Evolutionary conservation across 2,113 vertebrate genomes (phyloP), one percentile per base, ranked within the genome.

Genomic region (Zapornia atra): DNA sequence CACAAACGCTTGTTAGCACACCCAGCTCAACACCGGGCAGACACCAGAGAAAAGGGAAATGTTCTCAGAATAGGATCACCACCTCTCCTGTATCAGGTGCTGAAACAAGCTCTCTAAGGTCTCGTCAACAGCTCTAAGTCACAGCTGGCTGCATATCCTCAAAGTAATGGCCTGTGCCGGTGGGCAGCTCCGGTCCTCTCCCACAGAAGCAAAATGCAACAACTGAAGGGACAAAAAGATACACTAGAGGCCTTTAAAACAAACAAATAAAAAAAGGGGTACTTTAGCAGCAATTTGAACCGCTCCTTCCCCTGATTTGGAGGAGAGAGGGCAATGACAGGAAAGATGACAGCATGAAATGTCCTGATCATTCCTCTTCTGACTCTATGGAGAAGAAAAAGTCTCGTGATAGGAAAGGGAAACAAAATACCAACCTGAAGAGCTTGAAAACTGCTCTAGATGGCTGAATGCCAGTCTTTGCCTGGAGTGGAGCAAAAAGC

Each of bases 101-200:
- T 87, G 78, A 69, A 31, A 92, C 29, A 92, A 82, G 44, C 57
- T 87, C 77, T 85, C 61, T 85, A 86, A 82, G 81, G 33, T 82
- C 84, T 71, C 85, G 94, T 96, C 96, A 95, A 89, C 94, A 96
- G 61, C 77, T 87, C 20, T 25, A 68, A 84, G 48, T 20, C 51
- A 57, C 57, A 82, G 81, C 42, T 64, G 83, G 65, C 81, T 51
- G 51, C 36, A 93, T 33, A 86, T 65, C 34, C n/a, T 72, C 38
- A 3, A 82, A 57, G 76, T 15, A 25, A 46, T 24, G 38, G 38
- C 63, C 69, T 38, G 61, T 20, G 20, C 65, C 65, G 24, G 7
- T 38, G 42, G 42, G 56, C 33, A 88, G 72, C 57, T 86, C 29
- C 21, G 19, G 40, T 24, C 31, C 44, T 42, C 44, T 60, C 46